Percentiles rank a stretch among this genome's conserved stretches.
These are phyloP conservation scores for Cephalopterus ornatus DNA, from an alignment of 2,113 vertebrate genomes.

Conservation along the genomic window DNA sequence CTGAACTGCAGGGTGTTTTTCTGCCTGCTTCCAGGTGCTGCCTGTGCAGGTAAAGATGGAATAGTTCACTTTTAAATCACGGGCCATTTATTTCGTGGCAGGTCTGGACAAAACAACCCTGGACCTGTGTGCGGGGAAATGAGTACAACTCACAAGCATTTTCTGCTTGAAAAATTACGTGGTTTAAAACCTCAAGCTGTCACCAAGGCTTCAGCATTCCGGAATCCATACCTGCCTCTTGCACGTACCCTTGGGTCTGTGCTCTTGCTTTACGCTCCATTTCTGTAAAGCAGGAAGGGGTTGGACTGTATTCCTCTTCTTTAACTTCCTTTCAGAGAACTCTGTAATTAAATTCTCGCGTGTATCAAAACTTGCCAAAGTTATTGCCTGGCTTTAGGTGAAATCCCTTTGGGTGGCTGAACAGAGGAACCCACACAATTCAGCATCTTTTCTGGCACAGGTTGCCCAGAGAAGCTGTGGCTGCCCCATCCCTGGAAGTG, in stretches of 20 bases:
- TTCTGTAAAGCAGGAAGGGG: not conserved
- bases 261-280: not conserved
- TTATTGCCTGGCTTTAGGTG: not conserved
- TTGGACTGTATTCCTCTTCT: not conserved
- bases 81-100: not conserved
- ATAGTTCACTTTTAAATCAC: not conserved
- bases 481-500: not conserved
- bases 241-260: not conserved
- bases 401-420: not conserved
- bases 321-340: not conserved
- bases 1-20: not conserved
- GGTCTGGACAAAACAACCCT: not conserved
- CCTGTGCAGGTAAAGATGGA: fast-evolving
- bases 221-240: not conserved
- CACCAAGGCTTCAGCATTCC: not conserved
- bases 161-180: not conserved
- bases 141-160: not conserved
- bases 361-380: not conserved
- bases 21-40: not conserved
- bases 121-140: fast-evolving
- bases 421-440: not conserved
- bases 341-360: not conserved
- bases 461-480: not conserved
- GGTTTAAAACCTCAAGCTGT: not conserved
- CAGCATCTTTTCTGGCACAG: not conserved